phyloP scores from a whole-genome alignment of 2,797 vertebrate genomes.

The Siniperca scherzeri region DNA sequence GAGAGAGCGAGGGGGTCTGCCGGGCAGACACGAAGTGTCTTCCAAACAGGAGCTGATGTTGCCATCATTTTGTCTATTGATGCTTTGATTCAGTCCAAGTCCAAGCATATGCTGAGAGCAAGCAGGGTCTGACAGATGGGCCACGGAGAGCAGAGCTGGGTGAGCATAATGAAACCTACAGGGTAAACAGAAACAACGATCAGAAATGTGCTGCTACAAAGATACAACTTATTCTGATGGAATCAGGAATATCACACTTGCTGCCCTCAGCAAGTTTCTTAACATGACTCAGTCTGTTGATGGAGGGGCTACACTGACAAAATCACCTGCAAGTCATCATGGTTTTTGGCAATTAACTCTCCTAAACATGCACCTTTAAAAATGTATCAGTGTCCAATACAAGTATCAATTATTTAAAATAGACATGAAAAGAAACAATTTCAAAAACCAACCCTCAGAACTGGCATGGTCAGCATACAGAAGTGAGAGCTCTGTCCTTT shows the following conservation, averaged over 20 bases:
- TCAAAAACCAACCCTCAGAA: constrained; percentile 1
- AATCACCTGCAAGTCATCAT: constrained; percentile 33
- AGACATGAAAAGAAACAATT: not conserved
- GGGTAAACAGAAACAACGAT: constrained; percentile 61
- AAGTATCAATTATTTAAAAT: not conserved
- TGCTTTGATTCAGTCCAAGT: constrained; percentile 86
- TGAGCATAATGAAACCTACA: constrained; percentile 89
- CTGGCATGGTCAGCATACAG: constrained; percentile 3
- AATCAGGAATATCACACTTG: constrained; percentile 10
- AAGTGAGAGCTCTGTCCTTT: constrained; percentile 43
- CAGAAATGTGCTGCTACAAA: constrained; percentile 48
- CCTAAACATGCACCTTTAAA: not conserved
- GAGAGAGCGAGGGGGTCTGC: constrained; percentile 91
- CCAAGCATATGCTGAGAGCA: constrained; percentile 80
- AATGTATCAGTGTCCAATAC: not conserved
- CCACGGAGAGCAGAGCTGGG: constrained; percentile 88
- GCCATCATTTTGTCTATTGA: constrained; percentile 87
- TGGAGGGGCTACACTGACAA: constrained; percentile 25
- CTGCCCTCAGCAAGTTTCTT: constrained; percentile 33
- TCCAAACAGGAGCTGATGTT: constrained; percentile 89
- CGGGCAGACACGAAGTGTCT: constrained; percentile 88
- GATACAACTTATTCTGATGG: constrained; percentile 25
- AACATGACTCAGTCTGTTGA: constrained; percentile 14
- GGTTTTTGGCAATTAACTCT: not conserved
- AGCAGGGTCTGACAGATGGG: constrained; percentile 86